Evolutionary conservation across 2,113 vertebrate genomes (phyloP).

Genomic region (Ictalurus furcatus): DNA sequence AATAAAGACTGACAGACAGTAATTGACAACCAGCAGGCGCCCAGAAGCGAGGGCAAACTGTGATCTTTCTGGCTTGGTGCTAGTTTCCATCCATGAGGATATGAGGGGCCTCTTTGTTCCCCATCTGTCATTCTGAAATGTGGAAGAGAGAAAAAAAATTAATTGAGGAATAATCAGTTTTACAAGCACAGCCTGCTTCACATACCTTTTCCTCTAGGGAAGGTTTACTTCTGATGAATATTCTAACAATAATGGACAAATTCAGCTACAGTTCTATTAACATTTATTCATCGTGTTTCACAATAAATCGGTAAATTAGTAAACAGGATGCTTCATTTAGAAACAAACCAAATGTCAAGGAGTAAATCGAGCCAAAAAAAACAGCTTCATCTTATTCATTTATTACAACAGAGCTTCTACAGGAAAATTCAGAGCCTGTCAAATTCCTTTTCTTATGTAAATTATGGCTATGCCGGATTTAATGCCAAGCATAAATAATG

Average conservation of each 20-base stretch:
- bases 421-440: neutral
- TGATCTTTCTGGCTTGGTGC: conserved; percentile 37
- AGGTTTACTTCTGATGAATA: neutral
- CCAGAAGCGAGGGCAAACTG: conserved; percentile 23
- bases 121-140: conserved; percentile 32
- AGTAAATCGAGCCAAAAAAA: conserved; percentile 1
- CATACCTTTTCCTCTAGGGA: conserved; percentile 3
- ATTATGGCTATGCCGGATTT: conserved; percentile 27
- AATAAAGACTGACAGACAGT: conserved; percentile 12
- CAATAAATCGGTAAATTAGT: neutral
- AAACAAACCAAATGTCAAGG: neutral
- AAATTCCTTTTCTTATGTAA: conserved; percentile 24
- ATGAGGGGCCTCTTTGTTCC: conserved; percentile 30
- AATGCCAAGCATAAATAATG: conserved; percentile 39
- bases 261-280: conserved; percentile 14
- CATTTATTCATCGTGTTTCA: neutral
- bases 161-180: conserved; percentile 26
- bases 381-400: neutral
- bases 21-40: conserved; percentile 29
- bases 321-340: conserved; percentile 2
- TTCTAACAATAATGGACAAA: neutral
- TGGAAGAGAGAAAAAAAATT: conserved; percentile 4
- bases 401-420: conserved; percentile 1
- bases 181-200: conserved; percentile 21
- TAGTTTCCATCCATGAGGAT: conserved; percentile 34